A percentile compares a stretch with the other conserved stretches of the same genome.
Conservation (phyloP, 2,113 vertebrate genomes). For the Ochotona princeps region DNA sequence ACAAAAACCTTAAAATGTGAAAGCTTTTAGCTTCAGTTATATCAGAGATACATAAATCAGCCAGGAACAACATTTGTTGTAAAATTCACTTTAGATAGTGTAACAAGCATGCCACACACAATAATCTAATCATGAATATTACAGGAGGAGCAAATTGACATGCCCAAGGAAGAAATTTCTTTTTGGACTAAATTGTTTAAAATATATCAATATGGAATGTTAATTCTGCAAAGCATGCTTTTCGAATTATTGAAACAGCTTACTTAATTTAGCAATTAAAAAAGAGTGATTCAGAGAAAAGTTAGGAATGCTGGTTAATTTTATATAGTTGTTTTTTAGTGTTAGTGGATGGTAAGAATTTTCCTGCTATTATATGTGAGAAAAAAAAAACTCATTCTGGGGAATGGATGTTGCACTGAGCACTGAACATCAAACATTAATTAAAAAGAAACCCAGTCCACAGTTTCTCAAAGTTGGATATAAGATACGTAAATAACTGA, state of each 20-base stretch:
- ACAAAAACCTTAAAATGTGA: background rate
- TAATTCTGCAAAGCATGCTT: background rate
- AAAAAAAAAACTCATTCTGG: background rate
- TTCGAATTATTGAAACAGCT: background rate
- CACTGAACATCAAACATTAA: background rate
- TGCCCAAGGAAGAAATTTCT: background rate
- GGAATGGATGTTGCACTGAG: background rate
- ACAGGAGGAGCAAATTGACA: background rate
- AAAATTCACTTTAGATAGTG: background rate
- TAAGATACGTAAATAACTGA: background rate
- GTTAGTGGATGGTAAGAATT: background rate
- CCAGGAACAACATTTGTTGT: background rate
- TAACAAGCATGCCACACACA: background rate
- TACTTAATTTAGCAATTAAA: background rate
- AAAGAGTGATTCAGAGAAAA: background rate
- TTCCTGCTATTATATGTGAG: background rate
- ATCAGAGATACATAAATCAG: background rate
- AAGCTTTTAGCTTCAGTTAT: background rate
- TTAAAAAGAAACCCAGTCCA: background rate
- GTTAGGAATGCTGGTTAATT: background rate
- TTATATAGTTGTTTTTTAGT: background rate
- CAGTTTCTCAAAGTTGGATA: background rate
- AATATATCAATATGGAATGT: background rate
- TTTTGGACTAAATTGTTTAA: background rate
- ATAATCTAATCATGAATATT: background rate